Percentiles rank a stretch among this genome's conserved stretches.
Evolutionary conservation across 2,888 invertebrate species (phyloP).

Genomic region (Melikaiella ostensackeni): DNA sequence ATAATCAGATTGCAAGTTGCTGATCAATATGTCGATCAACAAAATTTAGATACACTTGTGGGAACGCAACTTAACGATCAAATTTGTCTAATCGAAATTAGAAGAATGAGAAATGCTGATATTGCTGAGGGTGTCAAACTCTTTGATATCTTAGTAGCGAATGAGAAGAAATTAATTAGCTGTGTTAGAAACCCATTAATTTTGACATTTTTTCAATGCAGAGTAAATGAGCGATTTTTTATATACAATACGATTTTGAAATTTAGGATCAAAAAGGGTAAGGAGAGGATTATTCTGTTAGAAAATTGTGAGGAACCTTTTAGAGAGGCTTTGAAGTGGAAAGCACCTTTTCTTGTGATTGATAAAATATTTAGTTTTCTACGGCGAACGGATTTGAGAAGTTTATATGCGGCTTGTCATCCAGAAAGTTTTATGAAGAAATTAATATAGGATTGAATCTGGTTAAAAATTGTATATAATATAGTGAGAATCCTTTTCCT

Average conservation of each 20-base stretch:
- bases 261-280: neutral
- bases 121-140: neutral
- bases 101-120: neutral
- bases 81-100: neutral
- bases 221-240: neutral
- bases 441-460: neutral
- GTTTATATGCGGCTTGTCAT: neutral
- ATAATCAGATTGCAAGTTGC: neutral
- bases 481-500: too few relatives aligned
- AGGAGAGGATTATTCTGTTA: neutral
- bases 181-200: neutral
- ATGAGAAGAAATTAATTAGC: neutral
- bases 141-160: constrained; percentile 1
- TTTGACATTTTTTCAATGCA: neutral
- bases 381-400: neutral
- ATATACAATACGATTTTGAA: neutral
- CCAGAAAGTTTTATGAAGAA: neutral
- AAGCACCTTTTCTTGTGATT: neutral
- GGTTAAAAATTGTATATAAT: too few relatives aligned
- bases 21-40: neutral
- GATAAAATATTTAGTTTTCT: neutral
- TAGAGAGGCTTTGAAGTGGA: neutral
- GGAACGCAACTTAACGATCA: neutral
- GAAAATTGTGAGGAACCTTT: neutral
- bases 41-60: neutral